Evolutionary conservation across 2,888 invertebrate genomes (phyloP), one percentile per base, ranked within the genome.

Genomic region (Macrophya alboannulata): DNA sequence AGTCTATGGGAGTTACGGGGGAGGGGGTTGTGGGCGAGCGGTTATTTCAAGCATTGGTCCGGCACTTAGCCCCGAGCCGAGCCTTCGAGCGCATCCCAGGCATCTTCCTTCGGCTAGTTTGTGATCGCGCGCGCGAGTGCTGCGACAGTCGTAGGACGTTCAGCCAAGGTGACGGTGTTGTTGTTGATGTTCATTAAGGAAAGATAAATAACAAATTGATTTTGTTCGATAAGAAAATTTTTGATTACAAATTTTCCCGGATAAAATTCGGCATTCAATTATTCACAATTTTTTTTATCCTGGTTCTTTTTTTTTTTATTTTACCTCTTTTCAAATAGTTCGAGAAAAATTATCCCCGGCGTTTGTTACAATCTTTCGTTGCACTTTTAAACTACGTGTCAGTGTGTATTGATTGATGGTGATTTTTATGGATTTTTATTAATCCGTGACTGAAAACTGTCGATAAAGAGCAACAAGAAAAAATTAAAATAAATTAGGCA

Each of bases 31-130:
- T 90, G 91, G 90, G 90, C 90, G 89, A 89, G 90, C 90, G 91
- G 92, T 92, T 93, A 93, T 93, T 93, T 93, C 93, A 91, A 92
- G 93, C 93, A 88, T 90, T 91, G 89, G 88, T 91, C 90, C 91
- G 92, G 92, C 93, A 92, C 92, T 93, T 92, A 89, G 92, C 91
- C 92, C 90, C 91, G 91, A 92, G 92, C 92, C 91, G 83, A 83
- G 83, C 83, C 89, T 90, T 90, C 88, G 87, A 87, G 90, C 89
- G 90, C 85, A 89, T 90, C 90, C 88, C 89, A 87, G 88, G 87
- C 86, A 86, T 79, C 85, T 59, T 84, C 79, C 79, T 59, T 62
- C 55, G 62, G 82, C 48, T 65, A 83, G 82, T 45, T 65, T 10
- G 62, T 45, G 62, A 81, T 81, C 82, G 65, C 68, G 82, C 51